Evolutionary conservation across 2,888 invertebrate genomes (phyloP), one percentile per base, ranked within the genome.

Genomic region (Clivina fossor): DNA sequence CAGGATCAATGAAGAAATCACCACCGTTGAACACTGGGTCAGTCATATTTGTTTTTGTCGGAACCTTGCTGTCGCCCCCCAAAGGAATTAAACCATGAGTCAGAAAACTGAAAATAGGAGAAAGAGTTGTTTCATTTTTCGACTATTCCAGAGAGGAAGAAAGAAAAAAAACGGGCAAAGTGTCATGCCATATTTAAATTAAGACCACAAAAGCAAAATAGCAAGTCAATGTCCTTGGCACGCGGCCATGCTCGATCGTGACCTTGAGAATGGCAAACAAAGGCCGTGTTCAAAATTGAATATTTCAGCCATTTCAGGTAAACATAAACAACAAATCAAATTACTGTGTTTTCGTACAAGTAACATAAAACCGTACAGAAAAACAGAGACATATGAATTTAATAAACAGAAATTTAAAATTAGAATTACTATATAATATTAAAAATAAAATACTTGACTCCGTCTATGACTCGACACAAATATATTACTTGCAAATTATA

Each of bases 1-100:
- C 80, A 63, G 80, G 74, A 66, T 84, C 84, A 64, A 82, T 70
- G 71, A 80, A 81, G 74, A 81, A 82, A 69, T 83, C 82, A 70
- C 79, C 77, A 70, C 79, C 77, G 65, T 78, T 77, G 75, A 79
- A 83, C 20, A 55, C 19, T 74, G 78, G 78, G 74, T 84, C 82
- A 66, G 80, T 79, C 83, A 83, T 83, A 73, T 41, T 64, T 56
- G 33, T 19, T 37, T 24, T 4, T 19, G 22, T 19, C 11, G n/a
- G 11, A 9, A 41, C 41, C 41, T 41, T 40, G 15, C 9, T 41
- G 43, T 32, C 15, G 33, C 40, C 32, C 43, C n/a, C 40, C 51
- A 40, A 24, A 22, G 11, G 20, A 26, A n/a, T 18, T 53, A 53
- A 35, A 43, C 53, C 41, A 43, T 43, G 43, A 53, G 44, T 43